Conservation (phyloP, 2,797 vertebrate genomes). For the Lerista edwardsae region DNA sequence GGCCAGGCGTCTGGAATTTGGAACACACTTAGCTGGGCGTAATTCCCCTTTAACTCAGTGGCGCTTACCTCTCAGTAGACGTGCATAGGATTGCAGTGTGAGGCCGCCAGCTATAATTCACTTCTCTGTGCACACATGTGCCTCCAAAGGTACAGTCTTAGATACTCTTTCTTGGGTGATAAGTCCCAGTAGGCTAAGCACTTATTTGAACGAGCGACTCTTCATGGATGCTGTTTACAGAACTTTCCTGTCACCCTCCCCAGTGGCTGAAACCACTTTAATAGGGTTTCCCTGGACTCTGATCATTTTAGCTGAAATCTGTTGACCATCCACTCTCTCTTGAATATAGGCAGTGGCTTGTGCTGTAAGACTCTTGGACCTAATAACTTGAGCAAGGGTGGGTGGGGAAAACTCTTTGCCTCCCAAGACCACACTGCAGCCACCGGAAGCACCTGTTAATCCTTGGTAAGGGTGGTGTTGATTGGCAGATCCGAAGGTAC, state of each 20-base stretch:
- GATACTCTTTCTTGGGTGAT: background rate
- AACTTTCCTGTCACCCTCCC: constrained; percentile 7
- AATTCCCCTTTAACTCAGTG: too few relatives aligned
- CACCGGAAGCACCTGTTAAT: background rate
- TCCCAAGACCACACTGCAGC: background rate
- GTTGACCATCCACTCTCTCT: background rate
- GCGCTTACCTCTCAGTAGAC: too few relatives aligned
- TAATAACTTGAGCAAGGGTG: background rate
- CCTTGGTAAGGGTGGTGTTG: background rate
- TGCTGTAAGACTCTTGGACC: background rate
- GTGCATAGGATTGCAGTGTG: too few relatives aligned
- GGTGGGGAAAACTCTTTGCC: background rate
- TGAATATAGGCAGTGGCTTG: constrained; percentile 10
- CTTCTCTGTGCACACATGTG: background rate
- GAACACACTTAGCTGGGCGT: too few relatives aligned
- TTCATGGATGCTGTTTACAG: background rate
- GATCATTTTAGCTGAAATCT: constrained; percentile 6
- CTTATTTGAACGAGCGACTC: background rate
- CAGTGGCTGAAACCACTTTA: background rate
- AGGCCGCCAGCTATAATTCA: too few relatives aligned
- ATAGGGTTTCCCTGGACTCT: background rate
- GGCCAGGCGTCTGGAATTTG: too few relatives aligned
- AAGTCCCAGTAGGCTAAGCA: background rate
- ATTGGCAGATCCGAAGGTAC: background rate
- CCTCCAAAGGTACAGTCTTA: background rate